Evolutionary conservation across 2,797 vertebrate species (phyloP).

Genomic region (Gobionotothen gibberifrons): DNA sequence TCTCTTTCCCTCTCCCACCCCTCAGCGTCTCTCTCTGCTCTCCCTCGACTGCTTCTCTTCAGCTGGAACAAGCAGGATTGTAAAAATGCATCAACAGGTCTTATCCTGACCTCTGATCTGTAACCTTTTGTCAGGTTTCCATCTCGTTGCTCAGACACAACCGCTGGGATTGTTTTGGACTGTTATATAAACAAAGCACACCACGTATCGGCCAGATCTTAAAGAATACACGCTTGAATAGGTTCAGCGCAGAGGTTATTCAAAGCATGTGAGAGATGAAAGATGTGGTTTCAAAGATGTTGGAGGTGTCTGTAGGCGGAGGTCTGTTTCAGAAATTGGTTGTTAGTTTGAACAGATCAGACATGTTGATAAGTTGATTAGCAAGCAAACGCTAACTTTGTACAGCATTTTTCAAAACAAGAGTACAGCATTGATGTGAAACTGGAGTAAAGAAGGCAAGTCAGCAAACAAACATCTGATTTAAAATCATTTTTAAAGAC

Average conservation of each 20-base stretch:
- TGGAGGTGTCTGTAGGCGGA: slow-evolving; percentile 35
- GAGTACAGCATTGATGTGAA: slow-evolving; percentile 5
- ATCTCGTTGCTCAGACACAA: slow-evolving; percentile 56
- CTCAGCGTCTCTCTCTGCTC: slow-evolving; percentile 29
- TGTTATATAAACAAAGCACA: slow-evolving; percentile 65
- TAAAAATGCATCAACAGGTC: slow-evolving; percentile 55
- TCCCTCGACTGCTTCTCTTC: slow-evolving; percentile 25
- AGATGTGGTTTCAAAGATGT: slow-evolving; percentile 60
- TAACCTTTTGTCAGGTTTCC: slow-evolving; percentile 66
- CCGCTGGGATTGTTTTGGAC: slow-evolving; percentile 48
- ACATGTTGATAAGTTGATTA: slow-evolving; percentile 17
- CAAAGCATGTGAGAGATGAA: slow-evolving; percentile 58
- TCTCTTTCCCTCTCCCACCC: slow-evolving; percentile 15
- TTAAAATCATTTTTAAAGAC: neutral
- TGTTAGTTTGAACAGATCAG: slow-evolving; percentile 21
- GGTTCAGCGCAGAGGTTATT: slow-evolving; percentile 53
- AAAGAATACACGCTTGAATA: slow-evolving; percentile 40
- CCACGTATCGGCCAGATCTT: slow-evolving; percentile 59
- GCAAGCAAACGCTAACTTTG: neutral
- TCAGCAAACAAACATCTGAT: no score
- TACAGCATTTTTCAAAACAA: neutral
- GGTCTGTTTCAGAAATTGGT: slow-evolving; percentile 21
- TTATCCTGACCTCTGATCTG: slow-evolving; percentile 68
- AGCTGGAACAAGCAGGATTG: slow-evolving; percentile 57
- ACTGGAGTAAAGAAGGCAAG: neutral